Base-by-base conservation (phyloP, 2,113 vertebrate species). In the Plecotus auritus region DNA sequence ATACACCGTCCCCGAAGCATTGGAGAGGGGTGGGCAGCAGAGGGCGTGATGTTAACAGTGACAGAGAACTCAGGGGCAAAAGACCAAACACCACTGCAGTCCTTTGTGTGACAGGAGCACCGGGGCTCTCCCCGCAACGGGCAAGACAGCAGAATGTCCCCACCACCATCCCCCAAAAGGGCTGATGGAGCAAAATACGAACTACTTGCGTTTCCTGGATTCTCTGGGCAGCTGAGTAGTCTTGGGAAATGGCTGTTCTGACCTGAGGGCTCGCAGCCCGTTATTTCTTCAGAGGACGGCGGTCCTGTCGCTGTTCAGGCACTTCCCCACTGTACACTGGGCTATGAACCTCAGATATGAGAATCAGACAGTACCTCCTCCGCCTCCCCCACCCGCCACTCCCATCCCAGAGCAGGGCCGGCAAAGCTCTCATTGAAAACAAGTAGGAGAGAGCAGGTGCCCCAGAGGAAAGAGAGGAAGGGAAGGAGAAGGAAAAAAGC, bases 1-100 rank as follows among this genome's bases (percentile, higher is more conserved):
- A 2, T 20, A 1, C 2, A 1, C 4, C 0, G 0, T 14, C 28
- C 73, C 85, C 4, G 28, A 76, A 49, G n/a, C 28, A 0, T 1
- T 6, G 11, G 2, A 40, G 20, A 12, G n/a, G 8, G 4, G 20
- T 5, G 37, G 32, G 12, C 7, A 11, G 40, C 47, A 74, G 22
- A 45, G 4, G 32, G 8, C 3, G 28, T 40, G 42, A 4, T 17
- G 51, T 69, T 45, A 26, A 51, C 70, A 72, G 9, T 5, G 26
- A 66, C 45, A 12, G 51, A 78, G 54, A 23, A 18, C 59, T 35
- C 32, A 0, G 18, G n/a, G 35, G 4, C 56, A 14, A 1, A 13
- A 59, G 51, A 22, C 47, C 11, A 7, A 51, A 51, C 0, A 30
- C 14, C n/a, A 4, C 26, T 9, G 0, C 8, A 7, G 51, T 49